Conservation (phyloP, 2,888 invertebrate species). For the Pteria penguin region DNA sequence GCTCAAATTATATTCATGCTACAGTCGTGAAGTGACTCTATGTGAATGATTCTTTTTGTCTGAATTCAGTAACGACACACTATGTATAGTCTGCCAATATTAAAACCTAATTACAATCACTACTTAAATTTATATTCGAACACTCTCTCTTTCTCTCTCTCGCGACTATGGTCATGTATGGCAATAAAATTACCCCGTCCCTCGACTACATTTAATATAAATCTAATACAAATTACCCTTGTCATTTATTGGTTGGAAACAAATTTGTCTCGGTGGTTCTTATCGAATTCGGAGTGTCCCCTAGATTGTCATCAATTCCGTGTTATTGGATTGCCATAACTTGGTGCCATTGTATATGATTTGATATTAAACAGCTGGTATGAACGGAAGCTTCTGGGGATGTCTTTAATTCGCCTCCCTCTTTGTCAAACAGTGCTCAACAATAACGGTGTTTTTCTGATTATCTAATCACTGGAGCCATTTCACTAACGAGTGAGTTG, state of each 20-base stretch:
- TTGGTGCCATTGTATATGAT: conserved; percentile 18
- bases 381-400: neutral
- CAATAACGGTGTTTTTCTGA: neutral
- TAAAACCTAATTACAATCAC: neutral
- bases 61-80: too few species aligned
- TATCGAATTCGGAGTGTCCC: conserved; percentile 34
- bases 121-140: neutral
- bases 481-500: neutral
- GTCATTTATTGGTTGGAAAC: conserved; percentile 16
- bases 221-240: conserved; percentile 29
- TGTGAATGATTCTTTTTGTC: too few species aligned
- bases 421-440: neutral
- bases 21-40: too few species aligned
- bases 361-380: conserved; percentile 13
- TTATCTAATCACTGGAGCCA: neutral
- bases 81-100: too few species aligned
- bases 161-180: neutral
- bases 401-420: neutral
- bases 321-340: conserved; percentile 30
- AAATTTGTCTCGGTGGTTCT: conserved; percentile 17
- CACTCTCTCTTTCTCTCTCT: too few species aligned
- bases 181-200: neutral
- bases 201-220: conserved; percentile 11
- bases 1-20: too few species aligned
- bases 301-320: conserved; percentile 40